Evolutionary conservation across 2,888 invertebrate species (phyloP).

Genomic region (Synergus japonicus): DNA sequence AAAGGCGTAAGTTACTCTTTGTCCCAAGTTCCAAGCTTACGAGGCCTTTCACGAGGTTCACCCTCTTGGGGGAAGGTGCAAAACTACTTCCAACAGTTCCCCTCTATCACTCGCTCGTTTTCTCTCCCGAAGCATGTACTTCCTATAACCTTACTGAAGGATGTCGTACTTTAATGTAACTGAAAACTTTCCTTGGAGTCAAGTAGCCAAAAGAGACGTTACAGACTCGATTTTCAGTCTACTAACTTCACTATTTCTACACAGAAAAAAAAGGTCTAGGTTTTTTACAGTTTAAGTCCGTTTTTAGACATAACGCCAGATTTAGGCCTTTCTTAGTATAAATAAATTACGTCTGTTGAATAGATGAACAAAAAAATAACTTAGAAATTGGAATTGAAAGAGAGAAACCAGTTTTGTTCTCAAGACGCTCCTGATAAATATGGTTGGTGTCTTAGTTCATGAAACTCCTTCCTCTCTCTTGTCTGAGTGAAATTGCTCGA

Average conservation of each 20-base stretch:
- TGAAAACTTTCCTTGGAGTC: constrained; percentile 29
- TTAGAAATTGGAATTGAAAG: no score
- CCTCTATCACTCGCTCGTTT: constrained; percentile 58
- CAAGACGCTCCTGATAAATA: not conserved
- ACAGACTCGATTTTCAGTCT: constrained; percentile 8
- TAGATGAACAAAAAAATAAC: no score
- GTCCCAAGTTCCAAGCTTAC: constrained; percentile 65
- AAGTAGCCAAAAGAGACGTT: constrained; percentile 33
- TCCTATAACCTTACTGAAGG: constrained; percentile 32
- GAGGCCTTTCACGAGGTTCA: constrained; percentile 60
- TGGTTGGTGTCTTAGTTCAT: constrained; percentile 16
- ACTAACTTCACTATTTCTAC: not conserved
- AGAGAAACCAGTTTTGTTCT: no score
- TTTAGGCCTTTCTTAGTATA: no score
- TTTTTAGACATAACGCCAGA: no score
- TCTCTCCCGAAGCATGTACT: constrained; percentile 46
- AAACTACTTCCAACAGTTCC: constrained; percentile 56
- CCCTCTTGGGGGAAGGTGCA: constrained; percentile 56
- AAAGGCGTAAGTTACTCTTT: constrained; percentile 65
- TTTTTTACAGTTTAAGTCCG: no score
- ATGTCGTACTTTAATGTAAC: constrained; percentile 33
- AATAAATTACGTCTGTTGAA: no score
- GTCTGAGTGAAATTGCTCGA: constrained; percentile 56
- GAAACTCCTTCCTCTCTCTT: not conserved
- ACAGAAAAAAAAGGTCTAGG: no score